These are phyloP conservation scores for Zaprionus davidi DNA, from an alignment of 1,140 invertebrate genomes.

Conservation along the genomic window DNA sequence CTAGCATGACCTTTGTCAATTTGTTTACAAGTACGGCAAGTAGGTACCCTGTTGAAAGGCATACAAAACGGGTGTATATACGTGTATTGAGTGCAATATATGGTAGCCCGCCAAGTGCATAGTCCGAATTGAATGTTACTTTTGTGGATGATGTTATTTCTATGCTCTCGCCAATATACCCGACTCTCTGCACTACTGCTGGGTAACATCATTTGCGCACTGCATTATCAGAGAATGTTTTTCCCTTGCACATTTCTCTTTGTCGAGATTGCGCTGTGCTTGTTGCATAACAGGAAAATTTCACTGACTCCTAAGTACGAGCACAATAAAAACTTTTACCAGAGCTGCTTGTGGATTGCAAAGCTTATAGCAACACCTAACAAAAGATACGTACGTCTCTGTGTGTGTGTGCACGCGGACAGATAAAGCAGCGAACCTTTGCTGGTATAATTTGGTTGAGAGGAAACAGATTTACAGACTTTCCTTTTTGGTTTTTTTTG, in stretches of 20 bases:
- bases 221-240: conserved; percentile 20
- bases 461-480: not conserved
- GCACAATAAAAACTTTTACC: conserved; percentile 12
- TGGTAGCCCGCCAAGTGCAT: not conserved
- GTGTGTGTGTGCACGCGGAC: not conserved
- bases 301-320: not conserved
- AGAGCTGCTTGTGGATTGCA: not conserved
- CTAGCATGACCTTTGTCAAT: conserved; percentile 15
- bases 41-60: not conserved
- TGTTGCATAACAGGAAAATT: conserved; percentile 13
- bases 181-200: not conserved
- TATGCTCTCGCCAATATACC: not conserved
- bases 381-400: not conserved
- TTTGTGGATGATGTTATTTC: not conserved
- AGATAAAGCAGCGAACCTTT: not conserved
- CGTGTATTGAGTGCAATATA: no score
- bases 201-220: conserved; percentile 11
- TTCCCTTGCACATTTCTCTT: conserved; percentile 17
- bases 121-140: not conserved
- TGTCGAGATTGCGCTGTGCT: conserved; percentile 9
- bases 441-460: conserved; percentile 8
- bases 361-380: not conserved
- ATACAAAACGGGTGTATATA: not conserved
- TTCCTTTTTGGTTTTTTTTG: not conserved
- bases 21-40: conserved; percentile 9